Percentiles rank a stretch among this genome's conserved stretches.
phyloP scores from a whole-genome alignment of 2,797 vertebrate species.

The Hirundo rustica region DNA sequence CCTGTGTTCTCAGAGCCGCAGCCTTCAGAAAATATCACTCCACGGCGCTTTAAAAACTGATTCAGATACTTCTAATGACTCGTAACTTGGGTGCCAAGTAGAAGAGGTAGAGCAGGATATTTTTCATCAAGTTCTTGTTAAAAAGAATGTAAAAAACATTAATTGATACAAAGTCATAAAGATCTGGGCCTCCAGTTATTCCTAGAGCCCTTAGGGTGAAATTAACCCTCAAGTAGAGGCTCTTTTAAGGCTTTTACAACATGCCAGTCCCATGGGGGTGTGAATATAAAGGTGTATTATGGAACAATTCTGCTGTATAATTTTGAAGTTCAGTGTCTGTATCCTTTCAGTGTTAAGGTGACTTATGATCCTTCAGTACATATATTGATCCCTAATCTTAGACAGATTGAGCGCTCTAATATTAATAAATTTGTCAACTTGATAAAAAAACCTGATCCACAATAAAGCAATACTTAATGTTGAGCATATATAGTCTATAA shows the following conservation, averaged over 20 bases:
- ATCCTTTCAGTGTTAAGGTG: neutral
- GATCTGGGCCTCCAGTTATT: constrained; percentile 28
- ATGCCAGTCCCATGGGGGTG: neutral
- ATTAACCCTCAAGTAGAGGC: constrained; percentile 25
- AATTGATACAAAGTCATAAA: constrained; percentile 41
- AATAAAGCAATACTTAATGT: neutral
- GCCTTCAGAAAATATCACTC: neutral
- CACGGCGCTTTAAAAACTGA: neutral
- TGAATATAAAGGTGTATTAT: constrained; percentile 48
- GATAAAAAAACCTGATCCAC: neutral
- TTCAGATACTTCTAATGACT: neutral
- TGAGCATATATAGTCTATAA: neutral
- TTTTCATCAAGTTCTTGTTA: constrained; percentile 56
- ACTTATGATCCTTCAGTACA: neutral
- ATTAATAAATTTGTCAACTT: constrained; percentile 6
- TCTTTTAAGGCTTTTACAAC: constrained; percentile 44
- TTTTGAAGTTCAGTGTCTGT: constrained; percentile 31
- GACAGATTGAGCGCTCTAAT: neutral
- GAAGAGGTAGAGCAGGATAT: constrained; percentile 13
- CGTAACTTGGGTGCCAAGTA: constrained; percentile 1
- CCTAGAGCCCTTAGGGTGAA: constrained; percentile 24
- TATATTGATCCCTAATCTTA: neutral
- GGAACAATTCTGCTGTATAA: constrained; percentile 19
- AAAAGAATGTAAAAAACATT: constrained; percentile 46
- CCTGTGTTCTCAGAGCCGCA: neutral